These are phyloP conservation scores for Tetrao urogallus DNA, from an alignment of 2,113 vertebrate species.

Conservation along the genomic window DNA sequence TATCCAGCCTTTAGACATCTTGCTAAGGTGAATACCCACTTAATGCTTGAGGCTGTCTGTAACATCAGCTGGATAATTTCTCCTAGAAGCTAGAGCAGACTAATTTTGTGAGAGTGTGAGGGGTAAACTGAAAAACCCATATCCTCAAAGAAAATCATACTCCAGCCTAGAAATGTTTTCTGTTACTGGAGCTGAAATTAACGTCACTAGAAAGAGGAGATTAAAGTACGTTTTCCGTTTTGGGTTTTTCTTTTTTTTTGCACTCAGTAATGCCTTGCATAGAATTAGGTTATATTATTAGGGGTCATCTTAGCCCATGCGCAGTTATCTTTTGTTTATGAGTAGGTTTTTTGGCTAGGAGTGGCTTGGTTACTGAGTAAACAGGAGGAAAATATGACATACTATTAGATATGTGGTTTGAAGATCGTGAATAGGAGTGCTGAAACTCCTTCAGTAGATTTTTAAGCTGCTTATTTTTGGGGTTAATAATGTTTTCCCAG, in stretches of 20 bases:
- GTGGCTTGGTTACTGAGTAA: background rate
- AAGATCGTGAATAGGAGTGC: constrained; percentile 13
- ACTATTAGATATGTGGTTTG: background rate
- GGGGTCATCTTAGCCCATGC: background rate
- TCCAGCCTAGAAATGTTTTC: background rate
- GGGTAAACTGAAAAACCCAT: constrained; percentile 10
- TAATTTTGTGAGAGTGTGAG: background rate
- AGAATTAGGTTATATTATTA: constrained; percentile 14
- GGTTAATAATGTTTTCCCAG: constrained; percentile 39
- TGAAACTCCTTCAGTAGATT: constrained; percentile 33
- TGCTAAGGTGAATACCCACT: background rate
- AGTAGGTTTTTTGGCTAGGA: background rate
- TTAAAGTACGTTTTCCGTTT: background rate
- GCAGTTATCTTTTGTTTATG: constrained; percentile 25
- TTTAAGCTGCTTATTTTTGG: constrained; percentile 59
- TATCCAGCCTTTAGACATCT: background rate
- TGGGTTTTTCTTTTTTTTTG: constrained; percentile 45
- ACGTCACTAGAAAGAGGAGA: constrained; percentile 48
- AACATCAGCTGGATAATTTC: background rate
- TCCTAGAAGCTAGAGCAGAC: background rate
- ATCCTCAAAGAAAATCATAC: constrained; percentile 2
- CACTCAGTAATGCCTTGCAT: background rate
- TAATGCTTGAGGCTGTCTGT: background rate
- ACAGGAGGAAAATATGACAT: background rate
- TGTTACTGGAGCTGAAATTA: constrained; percentile 17